Evolutionary conservation across 2,113 vertebrate species (phyloP).

Genomic region (Mirounga angustirostris): DNA sequence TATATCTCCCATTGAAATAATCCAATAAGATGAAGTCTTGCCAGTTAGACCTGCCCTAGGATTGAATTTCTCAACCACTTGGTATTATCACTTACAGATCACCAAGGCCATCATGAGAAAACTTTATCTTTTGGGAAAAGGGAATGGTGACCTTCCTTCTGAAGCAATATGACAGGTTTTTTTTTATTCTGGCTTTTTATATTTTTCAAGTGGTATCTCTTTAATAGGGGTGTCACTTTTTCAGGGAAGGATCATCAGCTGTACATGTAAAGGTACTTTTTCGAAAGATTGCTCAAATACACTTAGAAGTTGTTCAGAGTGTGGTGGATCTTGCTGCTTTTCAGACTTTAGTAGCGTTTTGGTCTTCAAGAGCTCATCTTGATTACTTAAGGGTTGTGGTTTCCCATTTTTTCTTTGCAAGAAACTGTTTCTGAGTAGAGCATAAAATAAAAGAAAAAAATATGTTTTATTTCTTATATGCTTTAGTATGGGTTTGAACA

Average conservation of each 20-base stretch:
- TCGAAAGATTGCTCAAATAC: conserved; percentile 77
- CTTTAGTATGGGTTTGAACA: conserved; percentile 70
- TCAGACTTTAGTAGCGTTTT: conserved; percentile 76
- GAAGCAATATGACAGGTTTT: conserved; percentile 60
- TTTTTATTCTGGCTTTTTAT: conserved; percentile 56
- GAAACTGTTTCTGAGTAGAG: conserved; percentile 71
- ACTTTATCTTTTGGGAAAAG: conserved; percentile 36
- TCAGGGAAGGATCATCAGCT: conserved; percentile 66
- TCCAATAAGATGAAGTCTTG: conserved; percentile 18
- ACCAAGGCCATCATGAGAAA: conserved; percentile 32
- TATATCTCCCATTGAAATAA: conserved; percentile 42
- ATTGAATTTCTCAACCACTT: conserved; percentile 35
- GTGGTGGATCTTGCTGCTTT: conserved; percentile 70
- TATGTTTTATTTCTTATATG: conserved; percentile 70
- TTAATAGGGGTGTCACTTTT: conserved; percentile 74
- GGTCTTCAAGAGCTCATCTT: conserved; percentile 78
- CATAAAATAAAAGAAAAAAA: conserved; percentile 71
- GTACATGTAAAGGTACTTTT: conserved; percentile 72
- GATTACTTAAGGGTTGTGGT: conserved; percentile 80
- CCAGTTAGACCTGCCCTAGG: neutral
- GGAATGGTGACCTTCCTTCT: conserved; percentile 25
- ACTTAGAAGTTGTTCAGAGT: conserved; percentile 77
- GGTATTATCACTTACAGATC: conserved; percentile 35
- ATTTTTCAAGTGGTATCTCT: conserved; percentile 66
- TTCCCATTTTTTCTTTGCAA: conserved; percentile 73